Evolutionary conservation across 1,140 invertebrate genomes (phyloP).

Genomic region (Drosophila parvula): DNA sequence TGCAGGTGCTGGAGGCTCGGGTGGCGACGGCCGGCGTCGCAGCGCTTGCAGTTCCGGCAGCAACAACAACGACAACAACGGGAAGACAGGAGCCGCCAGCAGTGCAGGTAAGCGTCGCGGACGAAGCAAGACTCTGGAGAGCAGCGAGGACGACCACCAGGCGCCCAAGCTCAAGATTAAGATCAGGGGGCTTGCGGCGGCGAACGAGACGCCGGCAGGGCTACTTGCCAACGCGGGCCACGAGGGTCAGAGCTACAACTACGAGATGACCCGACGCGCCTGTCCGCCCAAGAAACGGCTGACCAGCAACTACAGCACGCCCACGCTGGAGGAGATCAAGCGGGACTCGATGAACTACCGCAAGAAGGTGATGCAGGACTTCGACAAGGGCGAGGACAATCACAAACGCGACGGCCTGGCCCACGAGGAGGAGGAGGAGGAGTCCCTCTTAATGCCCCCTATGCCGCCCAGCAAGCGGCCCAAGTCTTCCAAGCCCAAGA

Average conservation of each 20-base stretch:
- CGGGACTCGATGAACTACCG: slow-evolving; percentile 94
- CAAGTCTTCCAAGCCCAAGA: slow-evolving; percentile 84
- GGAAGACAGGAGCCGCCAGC: slow-evolving; percentile 70
- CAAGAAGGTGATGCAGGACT: slow-evolving; percentile 92
- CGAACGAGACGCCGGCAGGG: slow-evolving; percentile 81
- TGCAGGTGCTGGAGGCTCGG: slow-evolving; percentile 15
- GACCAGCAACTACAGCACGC: slow-evolving; percentile 87
- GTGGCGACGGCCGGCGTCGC: slow-evolving; percentile 84
- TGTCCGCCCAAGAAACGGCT: slow-evolving; percentile 92
- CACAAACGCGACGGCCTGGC: slow-evolving; percentile 43
- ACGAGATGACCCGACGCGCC: slow-evolving; percentile 84
- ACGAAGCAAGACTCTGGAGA: slow-evolving; percentile 83
- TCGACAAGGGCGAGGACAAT: slow-evolving; percentile 88
- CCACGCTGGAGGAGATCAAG: slow-evolving; percentile 90
- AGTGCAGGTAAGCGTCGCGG: slow-evolving; percentile 79
- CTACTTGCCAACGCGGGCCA: slow-evolving; percentile 83
- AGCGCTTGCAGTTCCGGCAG: slow-evolving; percentile 84
- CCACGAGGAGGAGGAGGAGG: slow-evolving; percentile 25
- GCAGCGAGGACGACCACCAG: slow-evolving; percentile 81
- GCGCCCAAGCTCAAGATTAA: slow-evolving; percentile 93
- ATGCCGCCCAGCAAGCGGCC: slow-evolving; percentile 82
- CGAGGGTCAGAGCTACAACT: slow-evolving; percentile 74
- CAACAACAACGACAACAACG: slow-evolving; percentile 72
- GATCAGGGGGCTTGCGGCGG: slow-evolving; percentile 86
- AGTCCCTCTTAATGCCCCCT: slow-evolving; percentile 31